These are phyloP conservation scores for Peromyscus californicus DNA, from an alignment of 2,113 vertebrate species.

Conservation along the genomic window DNA sequence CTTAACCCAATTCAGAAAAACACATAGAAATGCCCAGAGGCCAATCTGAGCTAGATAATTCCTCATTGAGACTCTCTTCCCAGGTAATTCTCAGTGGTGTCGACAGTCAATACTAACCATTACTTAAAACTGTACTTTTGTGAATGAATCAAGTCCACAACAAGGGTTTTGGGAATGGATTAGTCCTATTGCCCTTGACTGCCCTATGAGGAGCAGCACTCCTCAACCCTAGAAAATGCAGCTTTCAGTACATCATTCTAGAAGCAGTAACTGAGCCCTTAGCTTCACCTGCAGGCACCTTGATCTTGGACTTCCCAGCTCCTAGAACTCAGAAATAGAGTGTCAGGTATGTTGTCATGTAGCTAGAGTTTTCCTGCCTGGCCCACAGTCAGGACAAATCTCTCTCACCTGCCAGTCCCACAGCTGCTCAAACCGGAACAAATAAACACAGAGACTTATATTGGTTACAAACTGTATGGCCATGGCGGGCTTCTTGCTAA, in stretches of 20 bases:
- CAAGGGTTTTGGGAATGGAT: not conserved
- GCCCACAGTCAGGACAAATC: no score
- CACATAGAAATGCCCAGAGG: not conserved
- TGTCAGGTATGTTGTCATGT: not conserved
- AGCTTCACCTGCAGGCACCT: not conserved
- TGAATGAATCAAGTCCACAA: not conserved
- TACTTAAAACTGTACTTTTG: not conserved
- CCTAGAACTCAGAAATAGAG: not conserved
- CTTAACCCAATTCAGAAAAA: not conserved
- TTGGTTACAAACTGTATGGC: no score
- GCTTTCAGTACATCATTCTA: not conserved
- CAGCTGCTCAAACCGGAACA: no score
- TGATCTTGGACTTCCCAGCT: not conserved
- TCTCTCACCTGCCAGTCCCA: no score
- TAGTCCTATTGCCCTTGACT: not conserved
- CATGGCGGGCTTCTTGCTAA: no score
- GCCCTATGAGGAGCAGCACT: not conserved
- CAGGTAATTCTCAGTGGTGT: not conserved
- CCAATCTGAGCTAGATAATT: not conserved
- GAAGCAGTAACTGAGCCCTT: not conserved
- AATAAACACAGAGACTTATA: no score
- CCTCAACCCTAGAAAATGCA: no score
- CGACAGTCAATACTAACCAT: not conserved
- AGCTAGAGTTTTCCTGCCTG: no score
- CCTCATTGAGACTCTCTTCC: not conserved